Evolutionary conservation across 2,797 vertebrate genomes (phyloP).

Genomic region (Sebastes minor): DNA sequence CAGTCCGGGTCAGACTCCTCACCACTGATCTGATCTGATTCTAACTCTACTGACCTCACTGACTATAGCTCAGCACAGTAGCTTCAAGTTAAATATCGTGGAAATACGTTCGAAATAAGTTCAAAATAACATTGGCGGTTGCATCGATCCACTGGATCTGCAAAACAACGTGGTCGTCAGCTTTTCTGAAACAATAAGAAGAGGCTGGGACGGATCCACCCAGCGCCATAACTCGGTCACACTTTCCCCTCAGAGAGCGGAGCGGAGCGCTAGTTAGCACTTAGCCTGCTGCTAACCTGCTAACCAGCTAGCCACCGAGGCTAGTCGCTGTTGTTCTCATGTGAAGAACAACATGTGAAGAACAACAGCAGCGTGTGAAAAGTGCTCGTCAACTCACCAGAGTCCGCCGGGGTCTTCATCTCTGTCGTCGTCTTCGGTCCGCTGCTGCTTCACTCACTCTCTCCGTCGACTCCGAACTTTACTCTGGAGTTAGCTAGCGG

Average conservation of each 20-base stretch:
- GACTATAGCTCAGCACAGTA: background rate
- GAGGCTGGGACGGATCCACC: conserved; percentile 35
- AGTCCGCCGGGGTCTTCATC: conserved; percentile 84
- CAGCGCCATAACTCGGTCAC: conserved; percentile 75
- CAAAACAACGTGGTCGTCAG: background rate
- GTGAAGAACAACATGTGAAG: background rate
- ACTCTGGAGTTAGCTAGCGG: conserved; percentile 50
- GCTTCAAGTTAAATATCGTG: background rate
- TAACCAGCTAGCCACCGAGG: conserved; percentile 61
- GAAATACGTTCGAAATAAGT: background rate
- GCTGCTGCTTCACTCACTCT: conserved; percentile 41
- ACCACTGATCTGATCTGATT: background rate
- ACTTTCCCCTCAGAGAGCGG: conserved; percentile 57
- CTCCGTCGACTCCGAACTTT: conserved; percentile 64
- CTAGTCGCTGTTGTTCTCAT: conserved; percentile 60
- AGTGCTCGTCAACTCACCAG: conserved; percentile 71
- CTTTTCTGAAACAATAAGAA: conserved; percentile 32
- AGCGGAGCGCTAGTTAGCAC: conserved; percentile 53
- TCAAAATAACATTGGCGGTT: background rate
- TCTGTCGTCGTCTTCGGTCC: conserved; percentile 30
- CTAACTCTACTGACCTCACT: background rate
- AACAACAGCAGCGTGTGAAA: background rate
- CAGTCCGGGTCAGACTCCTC: background rate
- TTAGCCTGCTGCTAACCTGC: conserved; percentile 61
- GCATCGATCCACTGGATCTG: background rate